Evolutionary conservation across 1,140 invertebrate species (phyloP).

Genomic region (Drosophila pachea): DNA sequence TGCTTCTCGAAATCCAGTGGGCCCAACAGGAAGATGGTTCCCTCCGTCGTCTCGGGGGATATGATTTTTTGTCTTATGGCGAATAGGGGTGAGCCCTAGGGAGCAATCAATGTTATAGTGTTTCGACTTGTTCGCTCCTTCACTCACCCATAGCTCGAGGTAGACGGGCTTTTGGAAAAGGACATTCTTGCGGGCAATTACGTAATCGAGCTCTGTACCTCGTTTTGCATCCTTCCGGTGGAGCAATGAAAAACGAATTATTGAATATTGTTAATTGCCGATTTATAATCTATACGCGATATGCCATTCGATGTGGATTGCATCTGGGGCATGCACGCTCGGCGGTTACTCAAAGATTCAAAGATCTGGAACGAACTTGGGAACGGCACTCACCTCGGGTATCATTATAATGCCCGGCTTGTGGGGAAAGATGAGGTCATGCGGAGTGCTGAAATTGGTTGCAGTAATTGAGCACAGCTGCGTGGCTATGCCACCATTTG

Average conservation of each 20-base stretch:
- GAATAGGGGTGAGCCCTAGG: constrained; percentile 84
- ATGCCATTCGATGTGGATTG: too few relatives aligned
- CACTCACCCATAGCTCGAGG: constrained; percentile 85
- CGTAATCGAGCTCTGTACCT: constrained; percentile 88
- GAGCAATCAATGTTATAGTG: not conserved
- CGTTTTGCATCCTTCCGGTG: constrained; percentile 85
- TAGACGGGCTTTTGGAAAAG: constrained; percentile 87
- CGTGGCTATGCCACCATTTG: constrained; percentile 86
- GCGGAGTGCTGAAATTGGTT: constrained; percentile 88
- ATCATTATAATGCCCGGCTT: constrained; percentile 88
- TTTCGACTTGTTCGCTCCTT: not conserved
- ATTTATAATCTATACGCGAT: too few relatives aligned
- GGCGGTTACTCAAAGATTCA: too few relatives aligned
- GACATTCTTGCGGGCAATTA: constrained; percentile 88
- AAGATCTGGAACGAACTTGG: not conserved
- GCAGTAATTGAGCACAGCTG: constrained; percentile 90
- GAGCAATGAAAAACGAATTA: constrained; percentile 43
- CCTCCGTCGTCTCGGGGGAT: constrained; percentile 85
- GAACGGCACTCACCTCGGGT: constrained; percentile 83
- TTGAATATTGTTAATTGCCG: not conserved
- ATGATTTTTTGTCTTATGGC: constrained; percentile 88
- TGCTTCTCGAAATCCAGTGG: constrained; percentile 91
- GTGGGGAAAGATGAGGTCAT: constrained; percentile 90
- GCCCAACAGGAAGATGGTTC: constrained; percentile 86
- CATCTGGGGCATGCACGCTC: too few relatives aligned